These are phyloP conservation scores for Holacanthella duospinosa DNA, from an alignment of 2,888 invertebrate genomes.

Conservation along the genomic window DNA sequence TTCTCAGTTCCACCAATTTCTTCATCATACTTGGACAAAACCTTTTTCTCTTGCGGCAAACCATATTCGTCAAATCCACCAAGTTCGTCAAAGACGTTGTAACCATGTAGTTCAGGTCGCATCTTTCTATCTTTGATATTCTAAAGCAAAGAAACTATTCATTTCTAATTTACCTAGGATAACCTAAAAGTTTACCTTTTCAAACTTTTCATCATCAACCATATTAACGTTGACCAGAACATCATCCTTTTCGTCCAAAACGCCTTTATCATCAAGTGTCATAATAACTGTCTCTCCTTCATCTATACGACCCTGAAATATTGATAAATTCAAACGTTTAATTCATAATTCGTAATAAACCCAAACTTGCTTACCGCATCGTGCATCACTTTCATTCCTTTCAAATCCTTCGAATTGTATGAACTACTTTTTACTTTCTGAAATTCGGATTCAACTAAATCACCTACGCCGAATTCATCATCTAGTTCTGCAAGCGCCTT, in stretches of 20 bases:
- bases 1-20: slow-evolving; percentile 63
- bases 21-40: slow-evolving; percentile 89
- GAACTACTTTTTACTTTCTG: slow-evolving; percentile 49
- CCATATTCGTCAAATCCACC: slow-evolving; percentile 51
- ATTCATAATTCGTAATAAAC: not conserved
- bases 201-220: slow-evolving; percentile 70
- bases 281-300: slow-evolving; percentile 79
- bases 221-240: slow-evolving; percentile 85
- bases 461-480: slow-evolving; percentile 80
- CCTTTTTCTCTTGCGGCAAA: slow-evolving; percentile 48
- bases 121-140: slow-evolving; percentile 74
- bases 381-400: slow-evolving; percentile 78
- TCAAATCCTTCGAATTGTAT: slow-evolving; percentile 61
- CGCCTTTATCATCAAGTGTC: slow-evolving; percentile 84
- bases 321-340: slow-evolving; percentile 12
- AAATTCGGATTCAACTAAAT: slow-evolving; percentile 69
- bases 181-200: no score
- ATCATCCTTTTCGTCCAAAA: slow-evolving; percentile 76
- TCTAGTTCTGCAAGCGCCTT: slow-evolving; percentile 91
- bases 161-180: slow-evolving; percentile 12
- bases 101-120: slow-evolving; percentile 59
- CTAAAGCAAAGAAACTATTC: slow-evolving; percentile 40
- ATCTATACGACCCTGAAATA: slow-evolving; percentile 46
- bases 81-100: slow-evolving; percentile 71
- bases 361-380: slow-evolving; percentile 47